These are phyloP conservation scores for Aphaenogaster rudis DNA, from an alignment of 1,140 invertebrate genomes.

Conservation along the genomic window DNA sequence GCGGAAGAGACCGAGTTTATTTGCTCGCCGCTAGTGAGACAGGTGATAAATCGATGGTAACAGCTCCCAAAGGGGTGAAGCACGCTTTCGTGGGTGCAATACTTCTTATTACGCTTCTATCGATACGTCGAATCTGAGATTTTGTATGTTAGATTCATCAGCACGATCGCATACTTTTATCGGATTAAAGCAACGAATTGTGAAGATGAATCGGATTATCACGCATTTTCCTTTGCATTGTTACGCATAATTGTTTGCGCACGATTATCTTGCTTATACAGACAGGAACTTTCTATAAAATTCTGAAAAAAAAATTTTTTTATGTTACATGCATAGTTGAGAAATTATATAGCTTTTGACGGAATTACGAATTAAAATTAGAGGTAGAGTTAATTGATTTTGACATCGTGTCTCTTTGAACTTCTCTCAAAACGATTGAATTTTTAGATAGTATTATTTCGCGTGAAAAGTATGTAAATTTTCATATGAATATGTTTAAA, in stretches of 20 bases:
- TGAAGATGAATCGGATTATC: background rate
- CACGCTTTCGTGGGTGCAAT: background rate
- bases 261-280: background rate
- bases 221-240: background rate
- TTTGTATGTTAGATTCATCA: background rate
- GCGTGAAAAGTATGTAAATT: background rate
- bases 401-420: background rate
- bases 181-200: background rate
- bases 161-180: background rate
- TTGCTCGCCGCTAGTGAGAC: background rate
- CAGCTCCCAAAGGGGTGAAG: background rate
- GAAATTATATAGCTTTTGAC: background rate
- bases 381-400: background rate
- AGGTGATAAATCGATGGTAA: constrained; percentile 5
- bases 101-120: constrained; percentile 6
- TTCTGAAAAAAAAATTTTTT: background rate
- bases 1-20: constrained; percentile 14
- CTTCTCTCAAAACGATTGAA: background rate
- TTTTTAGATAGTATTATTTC: background rate
- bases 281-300: background rate
- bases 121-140: background rate
- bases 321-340: background rate
- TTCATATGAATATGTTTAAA: background rate
- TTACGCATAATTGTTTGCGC: background rate
- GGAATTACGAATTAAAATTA: background rate